Evolutionary conservation across 2,113 vertebrate genomes (phyloP), one percentile per base, ranked within the genome.

Genomic region (Vulpes ferrilata): DNA sequence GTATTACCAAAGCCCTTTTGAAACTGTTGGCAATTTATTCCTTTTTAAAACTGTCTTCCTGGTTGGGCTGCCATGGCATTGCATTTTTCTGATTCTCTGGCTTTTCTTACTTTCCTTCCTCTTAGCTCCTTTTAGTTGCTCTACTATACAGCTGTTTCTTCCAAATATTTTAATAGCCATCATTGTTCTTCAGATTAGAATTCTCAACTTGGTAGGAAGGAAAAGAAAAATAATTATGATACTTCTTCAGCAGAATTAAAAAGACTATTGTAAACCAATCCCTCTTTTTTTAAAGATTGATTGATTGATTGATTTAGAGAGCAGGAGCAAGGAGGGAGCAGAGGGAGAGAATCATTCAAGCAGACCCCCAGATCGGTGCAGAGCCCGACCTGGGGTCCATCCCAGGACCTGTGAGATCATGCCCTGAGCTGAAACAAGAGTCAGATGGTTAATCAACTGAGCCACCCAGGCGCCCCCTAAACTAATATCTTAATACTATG

Each of bases 331-430:
- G 12, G 73, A 23, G 48, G 23, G 73, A 43, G 25, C 73, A 76
- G 23, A 76, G 23, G 23, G 73, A 48, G 12, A 76, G 12, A 48
- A 15, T 74, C 38, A 4, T n/a, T 38, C 23, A 48, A 76, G 38
- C 38, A 27, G 38, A 25, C 73, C 16, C 12, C 12, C 3, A 23
- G 8, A 5, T 16, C 22, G 48, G 73, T 0, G 0, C 3, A 0
- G 38, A 76, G 23, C 38, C 43, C 12, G 7, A 48, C 7, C 13
- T 1, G 22, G 12, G 38, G 23, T 76, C 22, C 23, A 16, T 48
- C 38, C 23, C 23, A 48, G 6, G 11, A 48, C 23, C 43, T 12
- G 12, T 8, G 73, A 48, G 38, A 76, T 27, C 1, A 1, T 27
- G 73, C 5, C 73, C 73, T 48, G 38, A 48, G 23, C 38, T 48